These are phyloP conservation scores for Carassius gibelio DNA, from an alignment of 2,113 vertebrate species.

Conservation along the genomic window DNA sequence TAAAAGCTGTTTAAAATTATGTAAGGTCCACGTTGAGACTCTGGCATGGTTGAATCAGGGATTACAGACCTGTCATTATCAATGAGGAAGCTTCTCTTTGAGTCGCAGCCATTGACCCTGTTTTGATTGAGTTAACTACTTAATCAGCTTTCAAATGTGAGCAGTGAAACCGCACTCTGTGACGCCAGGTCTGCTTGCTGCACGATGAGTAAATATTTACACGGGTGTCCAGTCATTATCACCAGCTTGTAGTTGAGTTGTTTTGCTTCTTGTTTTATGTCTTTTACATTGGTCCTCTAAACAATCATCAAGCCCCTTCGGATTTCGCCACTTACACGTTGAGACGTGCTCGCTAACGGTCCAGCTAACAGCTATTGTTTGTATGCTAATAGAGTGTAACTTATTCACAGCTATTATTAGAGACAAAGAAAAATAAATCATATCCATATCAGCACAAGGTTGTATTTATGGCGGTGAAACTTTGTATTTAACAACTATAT, in stretches of 20 bases:
- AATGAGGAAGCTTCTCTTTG: constrained; percentile 11
- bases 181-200: constrained; percentile 31
- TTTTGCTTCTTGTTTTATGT: constrained; percentile 57
- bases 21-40: background rate
- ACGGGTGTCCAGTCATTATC: constrained; percentile 50
- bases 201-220: constrained; percentile 54
- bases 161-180: background rate
- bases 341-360: constrained; percentile 40
- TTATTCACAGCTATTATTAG: constrained; percentile 37
- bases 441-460: constrained; percentile 30
- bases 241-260: constrained; percentile 43
- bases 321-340: constrained; percentile 37
- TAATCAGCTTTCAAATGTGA: constrained; percentile 27
- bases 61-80: constrained; percentile 15
- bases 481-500: constrained; percentile 32
- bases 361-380: constrained; percentile 45
- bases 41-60: background rate
- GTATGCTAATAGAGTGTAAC: constrained; percentile 50
- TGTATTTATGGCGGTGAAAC: constrained; percentile 19
- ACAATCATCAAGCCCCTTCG: constrained; percentile 51
- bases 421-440: constrained; percentile 34
- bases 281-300: constrained; percentile 50
- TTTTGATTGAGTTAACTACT: constrained; percentile 23
- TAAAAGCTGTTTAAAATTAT: background rate
- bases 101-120: background rate